Evolutionary conservation across 2,888 invertebrate genomes (phyloP).

Genomic region (Papilio demoleus): DNA sequence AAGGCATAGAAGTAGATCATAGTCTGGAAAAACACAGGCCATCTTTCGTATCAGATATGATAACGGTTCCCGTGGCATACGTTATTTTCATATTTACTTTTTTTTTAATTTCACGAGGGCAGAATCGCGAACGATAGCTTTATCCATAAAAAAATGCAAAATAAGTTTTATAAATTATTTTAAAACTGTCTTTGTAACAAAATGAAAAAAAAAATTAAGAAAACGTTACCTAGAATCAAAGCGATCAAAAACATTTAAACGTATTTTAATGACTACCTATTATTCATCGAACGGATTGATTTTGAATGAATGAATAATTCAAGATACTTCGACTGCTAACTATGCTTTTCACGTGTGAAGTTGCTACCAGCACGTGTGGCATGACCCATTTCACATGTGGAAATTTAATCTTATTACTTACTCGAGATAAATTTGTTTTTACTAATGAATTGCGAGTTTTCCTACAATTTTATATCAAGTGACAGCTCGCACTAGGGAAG

Average conservation of each 20-base stretch:
- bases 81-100: too few species aligned
- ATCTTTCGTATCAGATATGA: too few species aligned
- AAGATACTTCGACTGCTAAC: background rate
- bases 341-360: constrained; percentile 14
- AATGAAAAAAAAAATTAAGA: background rate
- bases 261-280: constrained; percentile 7
- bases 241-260: background rate
- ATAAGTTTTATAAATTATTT: too few species aligned
- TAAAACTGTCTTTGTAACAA: background rate
- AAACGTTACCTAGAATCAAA: background rate
- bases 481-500: too few species aligned
- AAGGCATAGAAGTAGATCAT: too few species aligned
- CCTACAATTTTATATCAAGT: too few species aligned
- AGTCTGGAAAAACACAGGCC: too few species aligned
- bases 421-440: background rate
- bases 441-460: too few species aligned
- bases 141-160: too few species aligned
- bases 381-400: constrained; percentile 3
- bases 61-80: too few species aligned
- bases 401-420: background rate
- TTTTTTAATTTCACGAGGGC: too few species aligned
- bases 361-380: background rate
- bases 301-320: constrained; percentile 15
- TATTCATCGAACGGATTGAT: constrained; percentile 8
- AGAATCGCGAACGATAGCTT: too few species aligned